Base-by-base conservation (phyloP, 2,888 invertebrate species). In the Harmothoe impar region DNA sequence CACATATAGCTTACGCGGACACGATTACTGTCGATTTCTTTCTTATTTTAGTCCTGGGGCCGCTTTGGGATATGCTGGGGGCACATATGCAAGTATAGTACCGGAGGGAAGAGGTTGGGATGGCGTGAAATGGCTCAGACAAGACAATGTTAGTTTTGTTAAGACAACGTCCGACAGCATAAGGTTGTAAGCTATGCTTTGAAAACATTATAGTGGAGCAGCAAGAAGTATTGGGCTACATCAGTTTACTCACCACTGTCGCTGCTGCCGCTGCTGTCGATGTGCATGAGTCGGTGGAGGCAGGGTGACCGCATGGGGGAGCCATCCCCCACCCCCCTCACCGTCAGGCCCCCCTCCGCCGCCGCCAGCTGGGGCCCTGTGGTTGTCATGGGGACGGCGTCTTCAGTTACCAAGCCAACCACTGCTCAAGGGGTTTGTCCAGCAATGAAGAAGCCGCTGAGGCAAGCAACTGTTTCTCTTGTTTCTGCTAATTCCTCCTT, bases 251-350 rank as follows among this genome's bases (percentile, higher is more conserved):
- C n/a, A 86, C 86, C 86, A 31, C 86, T 86, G 56, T 86, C 86
- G 33, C 86, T 86, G 86, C 86, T 86, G 54, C 86, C 86, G 33
- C 86, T 86, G 86, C 86, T 86, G 56, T 86, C 86, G 52, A 86
- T 86, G 56, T 86, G 86, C 86, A 86, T 86, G 23, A 86, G 86
- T n/a, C 86, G 86, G 54, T 86, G 86, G n/a, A 86, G 86, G 29
- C 86, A 86, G 25, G 86, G 86, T 0, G 86, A 86, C 56, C 86
- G 25, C 86, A 86, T 86, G n/a, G 86, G 86, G 29, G 86, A 86
- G 29, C 86, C 33, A 29, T 86, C 86, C 25, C n/a, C 29, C 0
- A 54, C n/a, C 29, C 29, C 23, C 31, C n/a, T 29, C 29, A 54
- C 31, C 29, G n/a, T 33, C 43, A 81, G 81, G 35, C 25, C 35